Base-by-base conservation (phyloP, 35 echinoderm and acorn worm species). In the Apostichopus parvimensis region DNA sequence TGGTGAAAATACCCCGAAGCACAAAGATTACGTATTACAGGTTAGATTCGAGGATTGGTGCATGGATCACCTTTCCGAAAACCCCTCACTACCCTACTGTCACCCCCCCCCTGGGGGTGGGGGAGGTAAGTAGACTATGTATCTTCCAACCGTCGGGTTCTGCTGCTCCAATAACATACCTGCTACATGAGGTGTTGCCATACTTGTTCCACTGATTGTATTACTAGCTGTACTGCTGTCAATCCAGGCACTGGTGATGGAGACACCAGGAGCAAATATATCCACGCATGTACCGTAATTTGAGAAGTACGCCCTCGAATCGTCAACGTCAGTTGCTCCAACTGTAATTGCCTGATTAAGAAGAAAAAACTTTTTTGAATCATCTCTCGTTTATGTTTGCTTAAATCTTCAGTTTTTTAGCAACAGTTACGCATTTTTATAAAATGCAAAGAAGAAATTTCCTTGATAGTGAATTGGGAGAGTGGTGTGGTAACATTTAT, bases 131-230 rank as follows among this genome's bases (percentile, higher is more conserved):
- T 11, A 68, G 8, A 68, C 8, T 4, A 45, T 4, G 34, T 45
- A 68, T 68, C 64, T 8, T 68, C 18, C 11, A 9, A 8, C 11
- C 11, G 64, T 18, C 64, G 18, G 6, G 64, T 68, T 45, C 34
- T 4, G 34, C 3, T 45, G 34, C 0, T 45, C 34, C 2, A 45
- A 45, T 3, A 45, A 68, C 64, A 14, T 54, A 81, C 90, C 91
- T 28, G 91, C 78, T 14, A 92, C 82, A 53, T 92, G 91, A 10
- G 91, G 91, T n/a, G 23, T 54, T 20, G 91, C 91, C 80, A 92
- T 87, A 56, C 78, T 83, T 26, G 91, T 92, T 17, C 91, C 91
- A 92, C 91, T 92, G 13, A 86, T 92, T 8, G 73, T 78, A 52
- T 79, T 91, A 17, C 4, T 79, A 28, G 89, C 23, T 18, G 28